phyloP scores from a whole-genome alignment of 2,797 vertebrate genomes.

The Tiaroga cobitis region DNA sequence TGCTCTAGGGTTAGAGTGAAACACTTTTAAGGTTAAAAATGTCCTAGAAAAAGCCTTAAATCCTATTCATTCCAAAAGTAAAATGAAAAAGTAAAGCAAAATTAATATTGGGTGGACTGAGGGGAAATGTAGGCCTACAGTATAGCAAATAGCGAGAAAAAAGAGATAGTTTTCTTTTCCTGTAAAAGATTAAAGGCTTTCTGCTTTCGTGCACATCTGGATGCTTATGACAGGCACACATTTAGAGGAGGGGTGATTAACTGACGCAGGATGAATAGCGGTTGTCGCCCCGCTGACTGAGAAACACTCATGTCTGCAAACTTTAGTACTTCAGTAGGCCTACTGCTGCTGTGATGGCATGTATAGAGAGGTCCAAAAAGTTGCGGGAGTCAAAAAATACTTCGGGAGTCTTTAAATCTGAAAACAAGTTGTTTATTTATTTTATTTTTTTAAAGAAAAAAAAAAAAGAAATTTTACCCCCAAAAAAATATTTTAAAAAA shows the following conservation, averaged over 20 bases:
- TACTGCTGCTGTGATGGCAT: not conserved
- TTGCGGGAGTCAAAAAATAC: not conserved
- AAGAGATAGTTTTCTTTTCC: not conserved
- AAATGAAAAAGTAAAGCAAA: not conserved
- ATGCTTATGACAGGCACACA: constrained; percentile 46
- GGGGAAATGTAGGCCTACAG: not conserved
- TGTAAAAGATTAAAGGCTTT: constrained; percentile 68
- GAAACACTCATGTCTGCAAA: not conserved
- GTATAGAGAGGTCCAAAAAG: not conserved
- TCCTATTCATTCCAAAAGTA: not conserved
- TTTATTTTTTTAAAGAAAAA: not conserved
- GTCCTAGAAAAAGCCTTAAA: not conserved
- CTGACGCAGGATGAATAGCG: not conserved
- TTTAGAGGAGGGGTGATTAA: constrained; percentile 43
- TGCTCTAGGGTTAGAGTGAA: not conserved
- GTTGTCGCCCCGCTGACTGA: not conserved
- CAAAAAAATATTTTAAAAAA: too few relatives aligned
- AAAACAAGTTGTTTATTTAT: not conserved
- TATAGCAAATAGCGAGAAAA: not conserved
- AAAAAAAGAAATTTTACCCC: too few relatives aligned
- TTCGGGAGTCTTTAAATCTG: not conserved
- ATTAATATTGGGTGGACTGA: not conserved
- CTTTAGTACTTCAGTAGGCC: not conserved
- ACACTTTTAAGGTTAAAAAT: not conserved
- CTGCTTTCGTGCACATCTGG: constrained; percentile 71